Base-by-base conservation (phyloP, 2,797 vertebrate species). In the Hydrophis major region DNA sequence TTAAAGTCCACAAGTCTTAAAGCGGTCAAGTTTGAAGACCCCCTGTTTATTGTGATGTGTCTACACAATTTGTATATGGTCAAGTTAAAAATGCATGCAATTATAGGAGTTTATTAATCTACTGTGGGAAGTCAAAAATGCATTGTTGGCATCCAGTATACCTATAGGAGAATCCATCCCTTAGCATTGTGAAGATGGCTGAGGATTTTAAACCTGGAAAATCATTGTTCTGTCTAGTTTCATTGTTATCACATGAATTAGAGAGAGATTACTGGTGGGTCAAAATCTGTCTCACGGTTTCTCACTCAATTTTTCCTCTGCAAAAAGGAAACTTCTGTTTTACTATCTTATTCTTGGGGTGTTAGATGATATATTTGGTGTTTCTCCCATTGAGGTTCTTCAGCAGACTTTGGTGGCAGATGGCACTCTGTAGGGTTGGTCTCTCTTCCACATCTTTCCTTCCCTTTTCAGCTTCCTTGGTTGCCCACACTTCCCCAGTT, bases 241-340 rank as follows among this genome's bases (percentile, higher is more conserved):
- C 96, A 97, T 97, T 96, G 97, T 96, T 96, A 95, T 97, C 97
- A 97, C 97, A 97, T 96, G 95, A 93, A 94, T 94, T 97, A 37
- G n/a, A 74, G n/a, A 37, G 18, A 42, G 74, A 37, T 74, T 37
- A 20, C 18, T 42, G 69, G 7, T 42, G 18, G 69, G 37, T 47
- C 74, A 47, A 22, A 83, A 83, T 47, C 74, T 25, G 74, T 47
- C 74, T 83, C 3, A 8, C 37, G 12, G 37, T 83, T 25, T 47
- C 74, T 25, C 74, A 83, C 37, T 11, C 37, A 83, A 12, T 47
- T 25, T 37, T 83, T 47, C 74, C 37, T 0, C 37, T 83, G 74
- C 8, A 83, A 47, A 63, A 47, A 83, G 20, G 37, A 83, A 83
- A 18, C 74, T 83, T 83, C 74, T 83, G 74, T 47, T 83, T 83